Evolutionary conservation across 92 coral and sea anemone species (phyloP), one percentile per base, ranked within the genome.

Genomic region (Parazoanthus atlanticus): DNA sequence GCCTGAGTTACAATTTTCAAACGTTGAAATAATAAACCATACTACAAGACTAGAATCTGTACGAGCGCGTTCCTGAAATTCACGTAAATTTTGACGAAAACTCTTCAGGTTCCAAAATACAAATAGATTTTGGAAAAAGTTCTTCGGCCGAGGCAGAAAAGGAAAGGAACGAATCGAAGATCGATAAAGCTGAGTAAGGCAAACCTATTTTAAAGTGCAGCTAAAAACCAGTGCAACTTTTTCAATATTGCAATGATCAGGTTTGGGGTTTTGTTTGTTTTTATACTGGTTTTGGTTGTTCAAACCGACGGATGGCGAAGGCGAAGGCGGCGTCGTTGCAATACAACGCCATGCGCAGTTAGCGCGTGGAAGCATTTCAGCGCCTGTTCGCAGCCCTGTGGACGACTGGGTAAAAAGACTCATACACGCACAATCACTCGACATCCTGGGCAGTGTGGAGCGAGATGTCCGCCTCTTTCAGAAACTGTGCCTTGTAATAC

Each of bases 281-380:
- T 31, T 26, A 19, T 88, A 17, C 16, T 81, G 28, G 21, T 66
- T 71, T 7, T 82, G 49, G 23, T 82, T 72, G 81, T 38, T 80
- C 75, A 54, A 81, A 88, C 87, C 56, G 81, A 88, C 2, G 91
- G 91, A 5, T 88, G 91, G 91, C 52, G 91, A 52, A 88, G 91
- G 41, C 30, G 91, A 7, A 77, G 91, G 1, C 46, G 90, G 46
- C 85, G 90, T 4, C 32, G 90, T 15, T 88, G 90, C 69, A 82
- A 75, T 30, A 26, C 25, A 12, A 88, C 67, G 36, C 46, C 79
- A 16, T 88, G 90, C 41, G 85, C 85, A 6, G 85, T 88, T 23
- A 79, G 67, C 52, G 5, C 78, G 15, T 87, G 76, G 77, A 31
- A 46, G 26, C 7, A 3, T 1, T 89, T 74, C 66, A 23, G 88